These are phyloP conservation scores for Triops cancriformis DNA, from an alignment of 1,140 invertebrate species.

Conservation along the genomic window DNA sequence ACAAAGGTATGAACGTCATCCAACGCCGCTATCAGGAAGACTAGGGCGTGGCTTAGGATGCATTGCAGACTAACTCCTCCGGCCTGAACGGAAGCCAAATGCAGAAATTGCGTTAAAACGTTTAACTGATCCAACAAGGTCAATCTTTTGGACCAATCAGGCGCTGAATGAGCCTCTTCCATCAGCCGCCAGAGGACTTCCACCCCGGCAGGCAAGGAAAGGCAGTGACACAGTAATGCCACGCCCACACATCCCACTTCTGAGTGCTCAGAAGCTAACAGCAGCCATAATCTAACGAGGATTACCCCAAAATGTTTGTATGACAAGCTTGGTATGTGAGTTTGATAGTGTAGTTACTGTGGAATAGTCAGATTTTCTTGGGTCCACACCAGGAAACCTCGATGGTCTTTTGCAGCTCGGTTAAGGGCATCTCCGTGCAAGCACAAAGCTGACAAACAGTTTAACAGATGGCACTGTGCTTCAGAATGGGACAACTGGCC, in stretches of 20 bases:
- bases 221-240: constrained; percentile 85
- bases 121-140: constrained; percentile 79
- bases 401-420: constrained; percentile 76
- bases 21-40: constrained; percentile 89
- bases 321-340: background rate
- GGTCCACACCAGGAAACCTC: constrained; percentile 94
- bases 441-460: constrained; percentile 82
- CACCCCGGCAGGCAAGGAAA: constrained; percentile 81
- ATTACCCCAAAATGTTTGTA: constrained; percentile 31
- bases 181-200: constrained; percentile 92
- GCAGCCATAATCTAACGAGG: constrained; percentile 71
- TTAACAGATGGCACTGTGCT: constrained; percentile 84
- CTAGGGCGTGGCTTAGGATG: constrained; percentile 92
- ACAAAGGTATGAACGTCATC: constrained; percentile 92
- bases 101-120: constrained; percentile 84
- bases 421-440: constrained; percentile 87
- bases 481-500: constrained; percentile 71
- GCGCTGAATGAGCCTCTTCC: constrained; percentile 83
- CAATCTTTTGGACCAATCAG: constrained; percentile 83
- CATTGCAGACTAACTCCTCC: constrained; percentile 72
- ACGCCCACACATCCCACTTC: constrained; percentile 83
- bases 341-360: constrained; percentile 47
- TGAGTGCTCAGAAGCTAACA: constrained; percentile 84
- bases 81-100: constrained; percentile 71
- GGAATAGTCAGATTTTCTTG: constrained; percentile 93